phyloP scores from a whole-genome alignment of 2,888 invertebrate species.

The Artemia sinica region DNA sequence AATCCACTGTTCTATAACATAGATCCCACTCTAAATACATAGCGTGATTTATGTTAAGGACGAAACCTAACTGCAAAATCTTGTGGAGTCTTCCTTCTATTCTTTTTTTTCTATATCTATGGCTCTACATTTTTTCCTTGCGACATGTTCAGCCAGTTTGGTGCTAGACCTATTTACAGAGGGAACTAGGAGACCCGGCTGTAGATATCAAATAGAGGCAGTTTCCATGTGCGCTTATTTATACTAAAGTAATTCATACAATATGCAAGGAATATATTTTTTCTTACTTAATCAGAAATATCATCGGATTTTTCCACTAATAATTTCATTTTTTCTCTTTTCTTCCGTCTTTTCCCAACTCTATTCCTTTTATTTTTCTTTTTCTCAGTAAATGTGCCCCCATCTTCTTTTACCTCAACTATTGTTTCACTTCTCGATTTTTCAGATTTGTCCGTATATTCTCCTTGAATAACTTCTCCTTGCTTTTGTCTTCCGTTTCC shows the following conservation, averaged over 20 bases:
- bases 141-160: too few species aligned
- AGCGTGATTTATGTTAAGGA: too few species aligned
- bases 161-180: too few species aligned
- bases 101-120: background rate
- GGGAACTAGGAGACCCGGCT: too few species aligned
- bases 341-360: conserved; percentile 8
- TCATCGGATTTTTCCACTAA: background rate
- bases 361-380: conserved; percentile 9
- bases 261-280: too few species aligned
- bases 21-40: too few species aligned
- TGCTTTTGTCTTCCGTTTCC: conserved; percentile 1
- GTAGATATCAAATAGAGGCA: too few species aligned
- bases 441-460: background rate
- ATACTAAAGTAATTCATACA: too few species aligned
- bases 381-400: background rate
- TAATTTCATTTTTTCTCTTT: background rate
- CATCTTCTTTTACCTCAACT: background rate
- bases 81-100: background rate
- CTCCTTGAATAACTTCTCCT: conserved; percentile 1
- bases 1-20: too few species aligned
- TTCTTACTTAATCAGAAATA: background rate
- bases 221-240: too few species aligned
- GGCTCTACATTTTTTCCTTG: background rate
- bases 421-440: background rate
- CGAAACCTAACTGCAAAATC: too few species aligned